These are phyloP conservation scores for Petrolisthes cinctipes DNA, from an alignment of 2,888 invertebrate genomes.

Conservation along the genomic window DNA sequence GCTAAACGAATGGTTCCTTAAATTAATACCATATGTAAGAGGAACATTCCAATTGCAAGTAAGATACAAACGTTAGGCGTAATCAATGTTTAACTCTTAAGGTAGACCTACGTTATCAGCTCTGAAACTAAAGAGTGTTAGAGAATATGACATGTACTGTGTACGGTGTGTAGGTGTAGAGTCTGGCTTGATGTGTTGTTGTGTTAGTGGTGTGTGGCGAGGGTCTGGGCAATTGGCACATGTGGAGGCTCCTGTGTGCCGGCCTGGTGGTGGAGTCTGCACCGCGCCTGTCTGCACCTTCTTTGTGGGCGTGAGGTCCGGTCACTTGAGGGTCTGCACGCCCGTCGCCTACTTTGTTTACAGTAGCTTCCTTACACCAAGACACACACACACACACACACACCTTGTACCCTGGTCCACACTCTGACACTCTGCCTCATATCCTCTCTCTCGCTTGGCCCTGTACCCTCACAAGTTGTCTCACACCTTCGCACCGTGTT, in stretches of 20 bases:
- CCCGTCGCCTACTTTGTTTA: slow-evolving; percentile 34
- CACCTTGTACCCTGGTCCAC: neutral
- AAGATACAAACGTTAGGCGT: too few relatives aligned
- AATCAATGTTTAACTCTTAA: too few relatives aligned
- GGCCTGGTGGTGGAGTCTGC: slow-evolving; percentile 10
- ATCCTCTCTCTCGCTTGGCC: neutral
- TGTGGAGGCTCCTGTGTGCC: neutral
- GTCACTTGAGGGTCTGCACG: slow-evolving; percentile 39
- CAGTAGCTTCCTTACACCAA: neutral
- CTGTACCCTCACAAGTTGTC: neutral
- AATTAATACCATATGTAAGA: too few relatives aligned
- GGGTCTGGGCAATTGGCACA: neutral
- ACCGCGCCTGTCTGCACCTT: slow-evolving; percentile 31
- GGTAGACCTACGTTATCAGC: too few relatives aligned
- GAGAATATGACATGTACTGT: too few relatives aligned
- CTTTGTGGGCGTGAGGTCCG: slow-evolving; percentile 41
- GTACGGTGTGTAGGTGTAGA: too few relatives aligned
- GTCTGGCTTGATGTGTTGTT: too few relatives aligned
- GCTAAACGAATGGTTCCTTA: too few relatives aligned
- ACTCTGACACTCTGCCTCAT: neutral
- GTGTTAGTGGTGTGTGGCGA: too few relatives aligned
- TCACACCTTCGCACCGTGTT: slow-evolving; percentile 6
- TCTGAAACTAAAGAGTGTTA: too few relatives aligned
- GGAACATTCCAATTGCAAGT: too few relatives aligned
- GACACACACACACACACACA: slow-evolving; percentile 22